A percentile compares a stretch with the other conserved stretches of the same genome.
These are phyloP conservation scores for Rhinolophus ferrumequinum DNA, from an alignment of 2,113 vertebrate genomes.

Conservation along the genomic window DNA sequence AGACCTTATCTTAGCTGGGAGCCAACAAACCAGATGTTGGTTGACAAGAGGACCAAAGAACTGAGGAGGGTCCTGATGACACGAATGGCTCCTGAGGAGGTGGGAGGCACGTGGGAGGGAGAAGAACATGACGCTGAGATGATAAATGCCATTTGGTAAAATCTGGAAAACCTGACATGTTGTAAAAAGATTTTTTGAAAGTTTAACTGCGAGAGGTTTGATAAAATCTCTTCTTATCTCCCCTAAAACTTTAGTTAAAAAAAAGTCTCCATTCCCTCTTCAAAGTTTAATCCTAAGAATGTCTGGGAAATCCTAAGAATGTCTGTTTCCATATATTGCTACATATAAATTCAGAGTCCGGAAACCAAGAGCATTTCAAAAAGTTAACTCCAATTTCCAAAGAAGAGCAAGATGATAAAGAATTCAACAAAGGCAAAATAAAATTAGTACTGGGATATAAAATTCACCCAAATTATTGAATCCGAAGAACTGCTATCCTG, in stretches of 20 bases:
- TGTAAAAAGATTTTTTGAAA: neutral
- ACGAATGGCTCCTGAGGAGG: neutral
- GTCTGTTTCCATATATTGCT: neutral
- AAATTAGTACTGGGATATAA: neutral
- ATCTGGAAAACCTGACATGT: neutral
- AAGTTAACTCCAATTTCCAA: neutral
- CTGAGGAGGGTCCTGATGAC: no score
- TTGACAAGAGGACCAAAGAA: neutral
- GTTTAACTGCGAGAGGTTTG: neutral
- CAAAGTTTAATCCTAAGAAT: neutral
- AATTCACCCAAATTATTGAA: neutral
- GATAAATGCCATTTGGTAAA: neutral
- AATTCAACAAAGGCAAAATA: neutral
- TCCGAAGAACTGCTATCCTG: neutral
- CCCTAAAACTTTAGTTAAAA: neutral
- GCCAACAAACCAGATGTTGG: neutral
- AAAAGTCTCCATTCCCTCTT: neutral
- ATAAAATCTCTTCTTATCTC: neutral
- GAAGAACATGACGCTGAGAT: neutral
- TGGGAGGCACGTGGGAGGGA: neutral
- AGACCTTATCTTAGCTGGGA: no score
- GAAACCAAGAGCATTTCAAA: neutral
- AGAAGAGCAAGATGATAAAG: neutral
- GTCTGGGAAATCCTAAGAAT: no score
- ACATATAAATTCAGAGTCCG: neutral